A percentile compares a stretch with the other conserved stretches of the same genome.
phyloP scores from a whole-genome alignment of 2,888 invertebrate species.

The Ophion obscuratus region DNA sequence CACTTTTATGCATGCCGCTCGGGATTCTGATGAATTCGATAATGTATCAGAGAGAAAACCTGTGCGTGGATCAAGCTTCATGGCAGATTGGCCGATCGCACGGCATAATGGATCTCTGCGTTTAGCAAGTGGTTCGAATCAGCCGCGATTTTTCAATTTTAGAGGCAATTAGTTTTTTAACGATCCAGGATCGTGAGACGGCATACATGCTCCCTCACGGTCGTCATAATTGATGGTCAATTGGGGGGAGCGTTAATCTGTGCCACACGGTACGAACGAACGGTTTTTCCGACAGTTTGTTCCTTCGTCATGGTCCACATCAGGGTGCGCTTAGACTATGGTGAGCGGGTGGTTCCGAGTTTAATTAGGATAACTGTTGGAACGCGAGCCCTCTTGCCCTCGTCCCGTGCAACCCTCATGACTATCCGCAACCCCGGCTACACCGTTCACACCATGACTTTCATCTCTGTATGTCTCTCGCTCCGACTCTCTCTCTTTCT shows the following conservation, averaged over 20 bases:
- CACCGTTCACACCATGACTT: slow-evolving; percentile 1
- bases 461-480: background rate
- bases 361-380: slow-evolving; percentile 61
- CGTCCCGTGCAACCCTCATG: slow-evolving; percentile 3
- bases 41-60: too few relatives aligned
- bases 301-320: slow-evolving; percentile 30
- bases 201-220: background rate
- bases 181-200: background rate
- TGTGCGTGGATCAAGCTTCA: too few relatives aligned
- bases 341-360: slow-evolving; percentile 42
- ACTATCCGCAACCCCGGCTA: slow-evolving; percentile 10
- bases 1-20: too few relatives aligned
- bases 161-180: background rate
- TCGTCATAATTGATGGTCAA: background rate
- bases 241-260: slow-evolving; percentile 19
- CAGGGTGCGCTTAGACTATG: slow-evolving; percentile 17
- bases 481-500: background rate
- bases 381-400: slow-evolving; percentile 27
- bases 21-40: too few relatives aligned
- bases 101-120: too few relatives aligned
- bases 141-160: background rate
- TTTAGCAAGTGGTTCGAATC: background rate
- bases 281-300: slow-evolving; percentile 27
- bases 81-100: too few relatives aligned
- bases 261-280: slow-evolving; percentile 5